Evolutionary conservation across 2,888 invertebrate genomes (phyloP).

Genomic region (Endotricha flammealis): DNA sequence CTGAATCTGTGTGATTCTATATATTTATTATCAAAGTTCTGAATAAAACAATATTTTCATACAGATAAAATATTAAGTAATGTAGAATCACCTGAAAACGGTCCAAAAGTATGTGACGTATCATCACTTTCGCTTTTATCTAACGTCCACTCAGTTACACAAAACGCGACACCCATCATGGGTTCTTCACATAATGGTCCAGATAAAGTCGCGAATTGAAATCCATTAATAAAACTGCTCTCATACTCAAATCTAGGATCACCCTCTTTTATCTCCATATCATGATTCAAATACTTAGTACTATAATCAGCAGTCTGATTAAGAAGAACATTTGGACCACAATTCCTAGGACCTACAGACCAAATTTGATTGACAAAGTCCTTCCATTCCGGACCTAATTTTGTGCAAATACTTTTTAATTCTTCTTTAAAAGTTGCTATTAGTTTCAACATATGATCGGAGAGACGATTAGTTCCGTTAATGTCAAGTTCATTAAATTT

Average conservation of each 20-base stretch:
- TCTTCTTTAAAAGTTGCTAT: slow-evolving; percentile 73
- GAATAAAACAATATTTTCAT: no score
- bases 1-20: no score
- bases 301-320: slow-evolving; percentile 85
- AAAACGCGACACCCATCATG: slow-evolving; percentile 95
- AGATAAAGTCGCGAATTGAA: slow-evolving; percentile 90
- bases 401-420: slow-evolving; percentile 78
- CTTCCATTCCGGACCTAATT: slow-evolving; percentile 75
- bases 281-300: slow-evolving; percentile 58
- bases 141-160: slow-evolving; percentile 90
- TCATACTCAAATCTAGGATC: slow-evolving; percentile 82
- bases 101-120: slow-evolving; percentile 61
- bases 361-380: slow-evolving; percentile 84
- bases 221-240: slow-evolving; percentile 90
- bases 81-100: slow-evolving; percentile 77
- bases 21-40: no score
- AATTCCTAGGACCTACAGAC: slow-evolving; percentile 94
- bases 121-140: slow-evolving; percentile 60
- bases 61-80: no score
- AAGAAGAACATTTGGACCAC: slow-evolving; percentile 92
- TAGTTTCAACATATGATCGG: slow-evolving; percentile 62
- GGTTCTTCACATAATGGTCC: slow-evolving; percentile 99
- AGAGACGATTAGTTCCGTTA: slow-evolving; percentile 48
- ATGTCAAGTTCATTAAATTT: slow-evolving; percentile 45
- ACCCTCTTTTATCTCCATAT: slow-evolving; percentile 46